These are phyloP conservation scores for Coenobita brevimanus DNA, from an alignment of 1,140 invertebrate genomes.

Conservation along the genomic window DNA sequence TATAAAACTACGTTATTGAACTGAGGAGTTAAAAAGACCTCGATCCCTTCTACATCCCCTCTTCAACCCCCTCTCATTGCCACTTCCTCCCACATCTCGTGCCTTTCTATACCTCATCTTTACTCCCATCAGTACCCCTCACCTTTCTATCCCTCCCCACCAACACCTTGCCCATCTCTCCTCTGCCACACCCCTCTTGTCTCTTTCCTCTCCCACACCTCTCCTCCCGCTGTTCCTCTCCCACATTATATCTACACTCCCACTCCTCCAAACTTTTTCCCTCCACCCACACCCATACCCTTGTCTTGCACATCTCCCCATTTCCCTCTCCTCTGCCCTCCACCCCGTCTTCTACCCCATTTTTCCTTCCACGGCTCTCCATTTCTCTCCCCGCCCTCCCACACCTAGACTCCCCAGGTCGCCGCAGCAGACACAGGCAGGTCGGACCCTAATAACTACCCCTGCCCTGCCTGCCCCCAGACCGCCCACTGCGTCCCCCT, in stretches of 20 bases:
- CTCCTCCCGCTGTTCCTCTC: too few relatives aligned
- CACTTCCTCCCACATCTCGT: too few relatives aligned
- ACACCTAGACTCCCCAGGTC: background rate
- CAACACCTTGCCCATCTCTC: background rate
- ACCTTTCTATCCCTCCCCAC: background rate
- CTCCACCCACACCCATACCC: too few relatives aligned
- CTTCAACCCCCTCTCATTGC: too few relatives aligned
- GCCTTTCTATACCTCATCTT: too few relatives aligned
- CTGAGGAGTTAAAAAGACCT: too few relatives aligned
- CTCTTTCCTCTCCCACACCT: background rate
- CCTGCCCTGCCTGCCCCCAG: slow-evolving; percentile 35
- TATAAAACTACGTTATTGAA: too few relatives aligned
- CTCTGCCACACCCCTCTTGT: background rate
- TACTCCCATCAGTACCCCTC: background rate
- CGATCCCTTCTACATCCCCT: too few relatives aligned
- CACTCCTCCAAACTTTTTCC: too few relatives aligned
- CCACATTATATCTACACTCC: too few relatives aligned
- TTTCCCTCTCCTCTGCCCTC: background rate
- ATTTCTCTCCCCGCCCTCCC: background rate
- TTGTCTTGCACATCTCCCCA: background rate
- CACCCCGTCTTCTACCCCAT: background rate
- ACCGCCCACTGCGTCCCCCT: too few relatives aligned
- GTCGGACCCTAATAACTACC: slow-evolving; percentile 42
- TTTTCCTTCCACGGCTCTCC: background rate
- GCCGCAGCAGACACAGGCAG: slow-evolving; percentile 21